phyloP scores from a whole-genome alignment of 37 sponge, comb jelly and placozoan species.

The Amphimedon queenslandica region DNA sequence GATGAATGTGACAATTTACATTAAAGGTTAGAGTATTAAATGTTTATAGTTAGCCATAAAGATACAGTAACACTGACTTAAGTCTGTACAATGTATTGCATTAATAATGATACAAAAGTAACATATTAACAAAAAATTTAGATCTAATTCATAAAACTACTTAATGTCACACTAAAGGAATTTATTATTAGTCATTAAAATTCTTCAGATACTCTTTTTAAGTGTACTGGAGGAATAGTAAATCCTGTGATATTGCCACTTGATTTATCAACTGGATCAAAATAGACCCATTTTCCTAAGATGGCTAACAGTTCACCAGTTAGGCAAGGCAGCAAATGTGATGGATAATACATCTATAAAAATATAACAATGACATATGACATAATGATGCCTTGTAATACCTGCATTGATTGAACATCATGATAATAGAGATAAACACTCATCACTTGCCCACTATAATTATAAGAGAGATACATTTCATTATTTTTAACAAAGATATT shows the following conservation, averaged over 20 bases:
- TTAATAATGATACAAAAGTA: too few species aligned
- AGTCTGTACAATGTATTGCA: too few species aligned
- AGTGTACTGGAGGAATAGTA: slow-evolving; percentile 8
- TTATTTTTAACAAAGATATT: not conserved
- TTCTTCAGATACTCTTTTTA: not conserved
- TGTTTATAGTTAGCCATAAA: too few species aligned
- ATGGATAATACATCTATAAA: not conserved
- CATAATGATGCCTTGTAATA: not conserved
- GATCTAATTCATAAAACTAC: too few species aligned
- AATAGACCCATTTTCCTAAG: slow-evolving; percentile 42
- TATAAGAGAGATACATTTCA: not conserved
- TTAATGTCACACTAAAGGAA: too few species aligned
- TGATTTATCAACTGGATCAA: slow-evolving; percentile 7
- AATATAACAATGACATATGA: not conserved
- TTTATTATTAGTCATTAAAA: too few species aligned
- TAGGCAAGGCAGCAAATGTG: slow-evolving; percentile 8
- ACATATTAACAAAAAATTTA: too few species aligned
- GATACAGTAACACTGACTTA: too few species aligned
- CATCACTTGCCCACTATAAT: too few species aligned
- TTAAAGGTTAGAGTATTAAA: too few species aligned
- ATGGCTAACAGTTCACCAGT: slow-evolving; percentile 2
- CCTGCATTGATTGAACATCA: not conserved
- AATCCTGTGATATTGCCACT: slow-evolving; percentile 14
- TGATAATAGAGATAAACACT: too few species aligned
- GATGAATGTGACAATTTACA: too few species aligned